Evolutionary conservation across 2,888 invertebrate genomes (phyloP), one percentile per base, ranked within the genome.

Genomic region (Agrotis segetum): DNA sequence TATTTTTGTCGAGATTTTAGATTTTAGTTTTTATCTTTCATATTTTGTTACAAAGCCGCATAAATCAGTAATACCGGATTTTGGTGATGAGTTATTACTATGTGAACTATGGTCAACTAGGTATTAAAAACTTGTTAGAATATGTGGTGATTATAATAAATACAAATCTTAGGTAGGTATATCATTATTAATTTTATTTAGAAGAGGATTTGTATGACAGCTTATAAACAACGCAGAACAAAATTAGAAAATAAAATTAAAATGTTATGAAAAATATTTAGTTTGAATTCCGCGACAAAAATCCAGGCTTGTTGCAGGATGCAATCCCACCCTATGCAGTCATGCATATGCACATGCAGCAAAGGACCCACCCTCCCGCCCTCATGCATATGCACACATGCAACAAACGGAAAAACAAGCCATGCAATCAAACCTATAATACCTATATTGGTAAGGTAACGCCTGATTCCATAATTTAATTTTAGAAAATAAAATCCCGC

Each of bases 41-140:
- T 67, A 74, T 19, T 59, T 74, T 56, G 34, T 72, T 63, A 74
- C 62, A 66, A 67, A 67, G 62, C 56, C 19, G 17, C 68, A 75
- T 81, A 71, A 84, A 83, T 71, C 61, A 69, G 56, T 59, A 40
- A 63, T 56, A 75, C 81, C 68, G 70, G 74, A 74, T 77, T 83
- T 59, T 34, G 34, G 21, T 21, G 55, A 67, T 66, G 52, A 59
- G 47, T 71, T 68, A 67, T 77, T 70, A 67, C 16, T n/a, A 29
- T 67, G 63, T 62, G 47, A 74, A 61, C 55, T 67, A 77, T 69
- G 52, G 50, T 16, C 49, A 17, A 19, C 7, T 47, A 59, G 40
- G 19, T 62, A 59, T 40, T 64, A 59, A 53, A 40, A 61, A 47
- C 11, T 58, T n/a, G 7, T 44, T 59, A 53, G 9, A 52, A 55